Evolutionary conservation across 2,797 vertebrate species (phyloP).

Genomic region (Neosilurus hyrtlii): DNA sequence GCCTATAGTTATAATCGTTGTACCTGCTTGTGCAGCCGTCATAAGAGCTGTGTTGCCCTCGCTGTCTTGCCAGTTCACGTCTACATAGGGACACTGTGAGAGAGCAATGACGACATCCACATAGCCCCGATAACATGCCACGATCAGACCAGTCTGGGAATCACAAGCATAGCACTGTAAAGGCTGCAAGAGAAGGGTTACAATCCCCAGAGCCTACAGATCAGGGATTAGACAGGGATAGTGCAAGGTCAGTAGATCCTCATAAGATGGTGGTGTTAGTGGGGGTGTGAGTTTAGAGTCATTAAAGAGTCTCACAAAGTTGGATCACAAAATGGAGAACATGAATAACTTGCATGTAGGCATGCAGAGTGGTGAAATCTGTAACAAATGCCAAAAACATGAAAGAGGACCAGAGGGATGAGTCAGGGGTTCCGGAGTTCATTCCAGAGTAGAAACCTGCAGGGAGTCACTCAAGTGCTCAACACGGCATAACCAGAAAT

Average conservation of each 20-base stretch:
- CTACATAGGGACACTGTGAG: slow-evolving; percentile 86
- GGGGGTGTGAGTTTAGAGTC: background rate
- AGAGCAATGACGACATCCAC: slow-evolving; percentile 90
- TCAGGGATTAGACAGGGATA: slow-evolving; percentile 11
- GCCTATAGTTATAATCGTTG: background rate
- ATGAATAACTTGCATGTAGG: background rate
- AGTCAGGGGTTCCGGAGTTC: too few relatives aligned
- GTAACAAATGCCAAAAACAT: too few relatives aligned
- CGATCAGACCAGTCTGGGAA: slow-evolving; percentile 86
- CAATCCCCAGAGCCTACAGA: background rate
- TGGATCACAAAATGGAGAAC: background rate
- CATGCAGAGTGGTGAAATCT: too few relatives aligned
- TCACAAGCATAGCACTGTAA: slow-evolving; percentile 41
- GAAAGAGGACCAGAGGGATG: too few relatives aligned
- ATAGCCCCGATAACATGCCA: slow-evolving; percentile 93
- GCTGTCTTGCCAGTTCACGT: slow-evolving; percentile 98
- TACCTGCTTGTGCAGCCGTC: slow-evolving; percentile 95
- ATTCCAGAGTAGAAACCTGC: too few relatives aligned
- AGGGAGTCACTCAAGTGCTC: too few relatives aligned
- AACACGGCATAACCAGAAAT: too few relatives aligned
- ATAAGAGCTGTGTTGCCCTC: slow-evolving; percentile 97
- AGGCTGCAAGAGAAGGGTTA: background rate
- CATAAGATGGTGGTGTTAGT: background rate
- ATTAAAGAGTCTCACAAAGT: background rate
- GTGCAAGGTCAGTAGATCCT: background rate